Evolutionary conservation across 2,888 invertebrate species (phyloP).

Genomic region (Phrixothrix hirtus): DNA sequence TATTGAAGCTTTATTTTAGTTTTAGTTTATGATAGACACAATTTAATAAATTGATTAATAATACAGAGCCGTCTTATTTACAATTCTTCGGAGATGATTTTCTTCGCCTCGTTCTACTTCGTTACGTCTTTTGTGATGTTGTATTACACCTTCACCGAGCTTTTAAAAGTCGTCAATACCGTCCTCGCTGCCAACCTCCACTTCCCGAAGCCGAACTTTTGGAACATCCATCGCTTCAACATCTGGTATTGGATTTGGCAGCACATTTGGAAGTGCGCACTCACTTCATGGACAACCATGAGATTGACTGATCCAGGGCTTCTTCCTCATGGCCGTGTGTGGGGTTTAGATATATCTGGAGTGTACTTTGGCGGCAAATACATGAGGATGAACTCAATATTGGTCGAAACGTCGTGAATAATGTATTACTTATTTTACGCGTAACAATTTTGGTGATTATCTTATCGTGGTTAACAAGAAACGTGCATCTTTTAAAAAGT

Average conservation of each 20-base stretch:
- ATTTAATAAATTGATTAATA: not conserved
- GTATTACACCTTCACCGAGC: constrained; percentile 86
- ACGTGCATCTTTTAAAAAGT: constrained; percentile 11
- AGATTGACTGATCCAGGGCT: constrained; percentile 66
- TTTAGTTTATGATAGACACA: not conserved
- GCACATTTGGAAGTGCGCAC: constrained; percentile 80
- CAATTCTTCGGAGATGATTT: constrained; percentile 96
- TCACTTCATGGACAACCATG: constrained; percentile 67
- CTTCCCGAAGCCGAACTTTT: constrained; percentile 85
- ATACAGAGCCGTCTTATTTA: constrained; percentile 68
- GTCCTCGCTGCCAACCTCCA: constrained; percentile 83
- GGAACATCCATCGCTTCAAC: constrained; percentile 79
- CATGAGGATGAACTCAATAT: constrained; percentile 44
- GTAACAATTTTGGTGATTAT: constrained; percentile 18
- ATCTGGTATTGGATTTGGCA: constrained; percentile 82
- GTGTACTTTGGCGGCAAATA: constrained; percentile 40
- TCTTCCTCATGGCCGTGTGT: constrained; percentile 56
- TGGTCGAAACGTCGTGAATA: constrained; percentile 12
- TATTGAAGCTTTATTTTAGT: too few species aligned
- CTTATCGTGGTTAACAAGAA: constrained; percentile 13
- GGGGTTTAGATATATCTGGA: constrained; percentile 46
- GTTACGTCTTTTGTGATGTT: constrained; percentile 93
- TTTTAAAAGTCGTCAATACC: constrained; percentile 80
- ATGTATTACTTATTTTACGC: constrained; percentile 21
- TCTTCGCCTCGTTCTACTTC: constrained; percentile 81